Base-by-base conservation (phyloP, 2,888 invertebrate genomes). In the Pegoplata infirma region DNA sequence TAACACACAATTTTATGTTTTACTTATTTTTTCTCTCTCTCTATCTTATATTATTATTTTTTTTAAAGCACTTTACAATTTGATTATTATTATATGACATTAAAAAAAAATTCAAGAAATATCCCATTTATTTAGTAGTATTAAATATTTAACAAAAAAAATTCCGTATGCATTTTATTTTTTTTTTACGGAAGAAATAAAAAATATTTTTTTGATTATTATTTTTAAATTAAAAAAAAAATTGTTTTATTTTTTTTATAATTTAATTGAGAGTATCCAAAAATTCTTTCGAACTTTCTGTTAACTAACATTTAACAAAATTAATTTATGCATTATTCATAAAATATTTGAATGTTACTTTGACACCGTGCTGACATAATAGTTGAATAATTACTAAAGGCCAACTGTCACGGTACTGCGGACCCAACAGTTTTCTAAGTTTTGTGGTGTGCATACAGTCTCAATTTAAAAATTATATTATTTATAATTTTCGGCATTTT, bases 141-240 rank as follows among this genome's bases (percentile, higher is more conserved):
- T 72, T 75, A 67, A 51, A 63, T 61, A 64, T 49, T 58, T 25
- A 75, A n/a, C n/a, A n/a, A 64, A 55, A 10, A 53, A 59, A 44
- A 40, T 36, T 75, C 74, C 78, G 71, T 72, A 79, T 67, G 71
- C 68, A 76, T 64, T 69, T 68, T 69, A 74, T 67, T 74, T 77
- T 79, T n/a, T n/a, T 75, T 66, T 67, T 72, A 63, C 75, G 75
- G 75, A 67, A 66, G 25, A 44, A 40, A 58, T 51, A 64, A 74
- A 72, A 36, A 25, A 58, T 8, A 17, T 32, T n/a, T 23, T 32
- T 32, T 63, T 63, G n/a, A 40, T 47, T 63, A 46, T 63, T 56
- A 7, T 59, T 5, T 64, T 76, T 67, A 63, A 58, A 16, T 55
- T 44, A n/a, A 16, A 32, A 40, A 25, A 14, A 10, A 2, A 14